Conservation (phyloP, 2,113 vertebrate genomes). For the Todiramphus saurophagus region DNA sequence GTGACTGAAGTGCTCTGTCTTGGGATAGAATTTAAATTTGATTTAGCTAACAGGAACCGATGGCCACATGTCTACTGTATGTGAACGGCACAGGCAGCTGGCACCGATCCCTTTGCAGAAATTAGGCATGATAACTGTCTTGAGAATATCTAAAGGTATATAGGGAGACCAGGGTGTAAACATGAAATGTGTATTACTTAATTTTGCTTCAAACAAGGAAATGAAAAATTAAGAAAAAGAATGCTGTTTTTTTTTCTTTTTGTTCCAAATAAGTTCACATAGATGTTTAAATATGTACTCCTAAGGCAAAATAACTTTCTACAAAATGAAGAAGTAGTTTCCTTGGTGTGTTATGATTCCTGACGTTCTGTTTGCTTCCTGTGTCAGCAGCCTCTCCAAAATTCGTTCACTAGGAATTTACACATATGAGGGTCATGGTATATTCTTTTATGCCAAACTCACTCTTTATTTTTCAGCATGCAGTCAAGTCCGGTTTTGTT, state of each 20-base stretch:
- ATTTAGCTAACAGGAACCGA: not conserved
- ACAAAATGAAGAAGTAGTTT: not conserved
- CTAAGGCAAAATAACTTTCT: not conserved
- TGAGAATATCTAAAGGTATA: not conserved
- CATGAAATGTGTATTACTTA: not conserved
- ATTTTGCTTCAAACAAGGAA: not conserved
- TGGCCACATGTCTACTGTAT: not conserved
- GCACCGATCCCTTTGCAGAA: not conserved
- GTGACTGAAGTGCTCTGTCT: not conserved
- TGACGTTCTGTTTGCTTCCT: conserved; percentile 4
- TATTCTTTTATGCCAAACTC: conserved; percentile 7
- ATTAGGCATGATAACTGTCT: not conserved
- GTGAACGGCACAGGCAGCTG: not conserved
- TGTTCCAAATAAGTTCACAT: not conserved
- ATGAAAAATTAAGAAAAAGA: not conserved
- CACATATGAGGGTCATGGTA: conserved; percentile 8
- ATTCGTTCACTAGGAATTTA: conserved; percentile 34
- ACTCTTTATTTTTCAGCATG: not conserved
- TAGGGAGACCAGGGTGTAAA: not conserved
- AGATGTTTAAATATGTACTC: not conserved
- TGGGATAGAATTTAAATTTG: not conserved
- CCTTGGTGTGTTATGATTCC: not conserved
- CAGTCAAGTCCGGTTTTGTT: not conserved
- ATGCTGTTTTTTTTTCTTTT: not conserved
- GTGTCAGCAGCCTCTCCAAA: conserved; percentile 18